Conservation (phyloP, 2,888 invertebrate species). For the Eupithecia centaureata region DNA sequence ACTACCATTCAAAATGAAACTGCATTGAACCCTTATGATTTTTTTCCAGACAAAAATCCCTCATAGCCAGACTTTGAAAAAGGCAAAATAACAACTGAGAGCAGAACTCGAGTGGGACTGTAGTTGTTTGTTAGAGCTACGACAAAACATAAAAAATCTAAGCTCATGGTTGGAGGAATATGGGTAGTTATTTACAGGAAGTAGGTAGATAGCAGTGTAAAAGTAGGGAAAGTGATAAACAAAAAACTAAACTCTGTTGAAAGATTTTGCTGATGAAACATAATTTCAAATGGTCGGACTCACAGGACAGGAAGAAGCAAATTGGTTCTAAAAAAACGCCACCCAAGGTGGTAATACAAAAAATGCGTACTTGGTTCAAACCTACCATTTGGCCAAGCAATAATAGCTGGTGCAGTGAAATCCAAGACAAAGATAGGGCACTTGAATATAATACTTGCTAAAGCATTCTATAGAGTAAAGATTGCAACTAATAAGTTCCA, state of each 20-base stretch:
- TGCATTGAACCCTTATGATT: not conserved
- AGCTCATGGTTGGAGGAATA: conserved; percentile 28
- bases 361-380: conserved; percentile 64
- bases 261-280: not conserved
- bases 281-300: not conserved
- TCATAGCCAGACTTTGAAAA: not conserved
- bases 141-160: conserved; percentile 9
- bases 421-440: conserved; percentile 26
- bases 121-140: conserved; percentile 4
- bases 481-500: conserved; percentile 13
- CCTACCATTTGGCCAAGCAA: conserved; percentile 41
- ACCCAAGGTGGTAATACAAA: conserved; percentile 73
- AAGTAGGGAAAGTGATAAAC: not conserved
- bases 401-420: conserved; percentile 43
- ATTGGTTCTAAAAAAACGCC: conserved; percentile 56
- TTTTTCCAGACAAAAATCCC: not conserved
- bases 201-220: conserved; percentile 23
- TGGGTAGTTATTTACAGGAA: conserved; percentile 32
- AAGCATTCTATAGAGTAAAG: conserved; percentile 14
- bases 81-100: not conserved
- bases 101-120: not conserved
- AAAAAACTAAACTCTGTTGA: not conserved
- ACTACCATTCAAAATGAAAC: not conserved
- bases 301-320: conserved; percentile 45
- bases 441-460: conserved; percentile 15